These are phyloP conservation scores for Amphimedon queenslandica DNA, from an alignment of 37 sponge, comb jelly and placozoan genomes.

Conservation along the genomic window DNA sequence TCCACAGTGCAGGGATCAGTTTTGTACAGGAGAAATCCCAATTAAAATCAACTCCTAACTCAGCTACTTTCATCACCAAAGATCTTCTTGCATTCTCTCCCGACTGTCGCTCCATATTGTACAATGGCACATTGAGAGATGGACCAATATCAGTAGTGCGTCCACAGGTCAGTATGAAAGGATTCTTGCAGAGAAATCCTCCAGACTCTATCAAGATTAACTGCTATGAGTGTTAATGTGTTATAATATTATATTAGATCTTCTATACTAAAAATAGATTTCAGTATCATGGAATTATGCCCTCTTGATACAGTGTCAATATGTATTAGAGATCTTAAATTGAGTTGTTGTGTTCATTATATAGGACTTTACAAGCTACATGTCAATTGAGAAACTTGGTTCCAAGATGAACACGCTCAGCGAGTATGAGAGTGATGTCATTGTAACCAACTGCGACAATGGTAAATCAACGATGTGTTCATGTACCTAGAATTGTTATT, in stretches of 20 bases:
- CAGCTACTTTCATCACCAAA: not conserved
- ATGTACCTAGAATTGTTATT: too few relatives aligned
- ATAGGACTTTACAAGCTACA: conserved; percentile 45
- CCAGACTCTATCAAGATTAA: too few relatives aligned
- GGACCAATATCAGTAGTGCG: conserved; percentile 19
- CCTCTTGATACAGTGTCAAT: not conserved
- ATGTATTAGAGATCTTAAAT: not conserved
- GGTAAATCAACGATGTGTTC: too few relatives aligned
- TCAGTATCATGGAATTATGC: too few relatives aligned
- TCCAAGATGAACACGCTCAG: not conserved
- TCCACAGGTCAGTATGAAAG: conserved; percentile 29
- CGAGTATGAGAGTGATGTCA: conserved; percentile 3
- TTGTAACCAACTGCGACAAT: conserved; percentile 33
- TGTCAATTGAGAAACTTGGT: conserved; percentile 16
- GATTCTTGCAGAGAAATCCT: not conserved
- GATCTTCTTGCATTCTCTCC: conserved; percentile 45
- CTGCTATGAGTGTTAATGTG: too few relatives aligned
- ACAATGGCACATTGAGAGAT: conserved; percentile 16
- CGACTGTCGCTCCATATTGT: conserved; percentile 25
- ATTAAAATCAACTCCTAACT: not conserved
- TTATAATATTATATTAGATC: too few relatives aligned
- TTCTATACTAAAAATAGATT: too few relatives aligned
- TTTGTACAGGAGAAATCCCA: conserved; percentile 1
- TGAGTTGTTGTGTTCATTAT: not conserved
- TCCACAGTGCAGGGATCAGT: conserved; percentile 6